Base-by-base conservation (phyloP, 1,140 invertebrate genomes). In the Solenopsis invicta region DNA sequence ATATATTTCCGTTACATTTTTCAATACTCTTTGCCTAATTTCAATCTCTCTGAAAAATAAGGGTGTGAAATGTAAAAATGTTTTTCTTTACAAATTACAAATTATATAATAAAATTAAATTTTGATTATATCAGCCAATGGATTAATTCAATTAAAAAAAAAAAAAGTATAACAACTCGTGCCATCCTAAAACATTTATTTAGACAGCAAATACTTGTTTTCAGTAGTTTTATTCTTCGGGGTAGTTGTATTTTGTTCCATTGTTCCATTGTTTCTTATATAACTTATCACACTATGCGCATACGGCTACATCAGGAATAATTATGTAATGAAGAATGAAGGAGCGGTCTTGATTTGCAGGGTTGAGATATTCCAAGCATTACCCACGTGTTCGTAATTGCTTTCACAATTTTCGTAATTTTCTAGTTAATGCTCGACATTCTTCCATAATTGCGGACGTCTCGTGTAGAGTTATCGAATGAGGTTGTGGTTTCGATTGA, bases 401-500 rank as follows among this genome's bases (percentile, higher is more conserved):
- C 34, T 81, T 56, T 71, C 16, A 81, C 21, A 52, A 80, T 69
- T 69, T 76, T 61, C 37, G 74, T 76, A 61, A 77, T 77, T 77
- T 56, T 24, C n/a, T 24, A 5, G 21, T 71, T 71, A 52, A 50
- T 24, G 34, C 24, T 54, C n/a, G 48, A 21, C n/a, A 13, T 18
- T 54, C 48, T 81, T 21, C 16, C 21, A 69, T 2, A 59, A 52
- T 54, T 67, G 37, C 64, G 24, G 10, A 41, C 6, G 29, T 13
- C 18, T 66, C 16, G 56, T 52, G 12, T 16, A 16, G n/a, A 37
- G 76, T 90, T 90, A 90, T 90, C 89, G 41, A 72, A 85, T 75
- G 56, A 81, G 85, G 29, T 54, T 59, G 71, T 10, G 69, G 34
- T 50, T 52, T 50, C 41, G 52, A 90, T 90, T 90, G 64, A 85